A percentile compares a stretch with the other conserved stretches of the same genome.
Evolutionary conservation across 1,140 invertebrate genomes (phyloP).

Genomic region (Drusus annulatus): DNA sequence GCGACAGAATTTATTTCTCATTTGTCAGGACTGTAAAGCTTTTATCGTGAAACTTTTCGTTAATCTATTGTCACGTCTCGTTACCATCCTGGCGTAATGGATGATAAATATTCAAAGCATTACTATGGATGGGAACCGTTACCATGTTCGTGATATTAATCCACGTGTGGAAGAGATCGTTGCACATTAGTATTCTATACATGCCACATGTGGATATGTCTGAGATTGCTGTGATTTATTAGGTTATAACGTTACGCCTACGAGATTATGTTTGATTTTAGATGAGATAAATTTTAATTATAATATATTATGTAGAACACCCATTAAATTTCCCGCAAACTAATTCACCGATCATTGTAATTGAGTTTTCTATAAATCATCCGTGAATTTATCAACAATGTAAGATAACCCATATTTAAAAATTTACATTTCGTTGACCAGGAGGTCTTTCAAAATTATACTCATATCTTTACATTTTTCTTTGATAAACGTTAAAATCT

Average conservation of each 20-base stretch:
- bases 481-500: too few species aligned
- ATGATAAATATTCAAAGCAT: conserved; percentile 34
- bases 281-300: background rate
- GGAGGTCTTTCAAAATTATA: background rate
- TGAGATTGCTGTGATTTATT: conserved; percentile 24
- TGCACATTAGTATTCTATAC: conserved; percentile 33
- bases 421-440: background rate
- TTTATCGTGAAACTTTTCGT: conserved; percentile 10
- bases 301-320: background rate
- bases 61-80: conserved; percentile 37
- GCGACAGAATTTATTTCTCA: background rate
- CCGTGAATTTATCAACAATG: background rate
- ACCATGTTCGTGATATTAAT: conserved; percentile 31
- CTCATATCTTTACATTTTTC: too few species aligned
- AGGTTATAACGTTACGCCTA: conserved; percentile 1
- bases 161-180: conserved; percentile 15
- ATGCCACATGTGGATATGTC: conserved; percentile 10
- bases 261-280: background rate
- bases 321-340: background rate
- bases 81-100: conserved; percentile 22
- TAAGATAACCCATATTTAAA: background rate
- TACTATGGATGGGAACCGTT: conserved; percentile 15
- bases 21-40: background rate
- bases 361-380: background rate
- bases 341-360: background rate